Evolutionary conservation across 2,888 invertebrate genomes (phyloP).

Genomic region (Smittia aterrima): DNA sequence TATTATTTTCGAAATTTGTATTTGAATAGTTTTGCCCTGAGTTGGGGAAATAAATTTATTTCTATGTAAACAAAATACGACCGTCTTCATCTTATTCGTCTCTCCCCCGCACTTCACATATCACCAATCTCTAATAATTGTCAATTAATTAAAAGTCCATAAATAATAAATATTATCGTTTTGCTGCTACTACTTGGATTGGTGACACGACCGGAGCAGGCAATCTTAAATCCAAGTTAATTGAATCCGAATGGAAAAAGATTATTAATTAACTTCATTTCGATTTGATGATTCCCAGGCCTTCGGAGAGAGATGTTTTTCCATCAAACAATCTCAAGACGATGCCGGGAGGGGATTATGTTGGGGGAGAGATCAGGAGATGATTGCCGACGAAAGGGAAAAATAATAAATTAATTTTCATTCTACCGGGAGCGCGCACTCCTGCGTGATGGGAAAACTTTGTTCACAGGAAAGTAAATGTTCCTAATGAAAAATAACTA

Average conservation of each 20-base stretch:
- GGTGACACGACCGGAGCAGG: background rate
- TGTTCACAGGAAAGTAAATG: background rate
- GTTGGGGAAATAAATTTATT: too few relatives aligned
- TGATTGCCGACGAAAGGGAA: conserved; percentile 4
- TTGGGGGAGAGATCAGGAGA: background rate
- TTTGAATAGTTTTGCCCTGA: background rate
- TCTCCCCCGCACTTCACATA: background rate
- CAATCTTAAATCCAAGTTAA: conserved; percentile 14
- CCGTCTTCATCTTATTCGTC: too few relatives aligned
- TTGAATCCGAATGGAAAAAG: background rate
- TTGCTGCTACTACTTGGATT: background rate
- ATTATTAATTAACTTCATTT: conserved; percentile 37
- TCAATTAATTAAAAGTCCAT: conserved; percentile 33
- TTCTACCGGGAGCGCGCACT: background rate
- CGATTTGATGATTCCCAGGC: conserved; percentile 15
- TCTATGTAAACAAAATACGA: background rate
- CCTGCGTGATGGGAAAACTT: conserved; percentile 1
- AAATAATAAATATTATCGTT: conserved; percentile 24
- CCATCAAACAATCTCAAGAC: background rate
- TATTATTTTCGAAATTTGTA: background rate
- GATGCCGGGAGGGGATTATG: background rate
- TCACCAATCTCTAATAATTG: conserved; percentile 20
- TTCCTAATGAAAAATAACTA: background rate
- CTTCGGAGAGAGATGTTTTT: background rate
- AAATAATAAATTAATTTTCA: background rate